Evolutionary conservation across 1,140 invertebrate genomes (phyloP).

Genomic region (Drosophila repletoides): DNA sequence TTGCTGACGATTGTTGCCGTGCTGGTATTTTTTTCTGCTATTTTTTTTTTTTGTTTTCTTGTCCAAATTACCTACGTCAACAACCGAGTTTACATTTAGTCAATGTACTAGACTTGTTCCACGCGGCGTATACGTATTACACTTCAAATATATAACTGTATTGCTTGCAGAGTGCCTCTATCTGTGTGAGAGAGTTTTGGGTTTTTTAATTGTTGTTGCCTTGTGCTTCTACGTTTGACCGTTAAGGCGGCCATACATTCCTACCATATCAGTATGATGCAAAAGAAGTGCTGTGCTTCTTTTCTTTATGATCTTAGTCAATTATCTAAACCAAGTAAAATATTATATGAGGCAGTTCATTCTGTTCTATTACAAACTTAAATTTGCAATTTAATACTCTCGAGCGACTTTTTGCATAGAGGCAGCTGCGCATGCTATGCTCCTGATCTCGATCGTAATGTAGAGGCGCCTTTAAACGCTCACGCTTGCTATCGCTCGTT

Average conservation of each 20-base stretch:
- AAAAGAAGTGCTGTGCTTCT: too few species aligned
- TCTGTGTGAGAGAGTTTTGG: constrained; percentile 10
- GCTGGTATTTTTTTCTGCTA: constrained; percentile 8
- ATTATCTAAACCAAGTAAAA: too few species aligned
- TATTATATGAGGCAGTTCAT: too few species aligned
- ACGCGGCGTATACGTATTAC: constrained; percentile 66
- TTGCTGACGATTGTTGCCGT: constrained; percentile 44
- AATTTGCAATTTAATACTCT: too few species aligned
- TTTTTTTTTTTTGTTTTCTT: constrained; percentile 29
- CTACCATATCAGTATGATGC: too few species aligned
- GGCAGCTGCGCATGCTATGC: too few species aligned
- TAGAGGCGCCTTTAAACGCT: too few species aligned
- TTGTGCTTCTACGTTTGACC: constrained; percentile 43
- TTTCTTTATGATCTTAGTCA: too few species aligned
- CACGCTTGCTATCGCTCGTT: background rate
- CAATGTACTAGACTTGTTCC: constrained; percentile 63
- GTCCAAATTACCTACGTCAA: constrained; percentile 67
- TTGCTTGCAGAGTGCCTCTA: background rate
- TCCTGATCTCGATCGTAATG: too few species aligned
- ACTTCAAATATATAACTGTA: background rate
- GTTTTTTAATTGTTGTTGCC: constrained; percentile 24
- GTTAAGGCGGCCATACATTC: too few species aligned
- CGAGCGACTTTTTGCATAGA: too few species aligned
- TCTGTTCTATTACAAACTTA: too few species aligned
- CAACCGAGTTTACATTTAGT: constrained; percentile 68